Percentiles rank a stretch among this genome's conserved stretches.
phyloP scores from a whole-genome alignment of 2,888 invertebrate genomes.

The Myopa tessellatipennis region DNA sequence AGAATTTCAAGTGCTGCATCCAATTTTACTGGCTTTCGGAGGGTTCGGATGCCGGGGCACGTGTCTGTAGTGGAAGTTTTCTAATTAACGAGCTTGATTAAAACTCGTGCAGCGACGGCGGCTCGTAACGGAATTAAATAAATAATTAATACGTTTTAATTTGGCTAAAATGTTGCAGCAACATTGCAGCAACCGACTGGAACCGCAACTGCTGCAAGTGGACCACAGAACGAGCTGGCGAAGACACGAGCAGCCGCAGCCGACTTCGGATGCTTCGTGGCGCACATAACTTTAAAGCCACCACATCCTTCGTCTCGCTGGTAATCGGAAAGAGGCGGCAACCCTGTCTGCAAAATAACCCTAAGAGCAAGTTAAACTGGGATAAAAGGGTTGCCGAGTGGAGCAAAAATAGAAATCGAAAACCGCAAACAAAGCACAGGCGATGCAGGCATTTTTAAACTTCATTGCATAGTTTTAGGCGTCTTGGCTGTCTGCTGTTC shows the following conservation, averaged over 20 bases:
- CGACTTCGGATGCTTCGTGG: not conserved
- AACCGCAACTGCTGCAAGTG: conserved; percentile 7
- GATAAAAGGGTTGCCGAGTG: not conserved
- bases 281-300: not conserved
- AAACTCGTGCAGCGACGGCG: not conserved
- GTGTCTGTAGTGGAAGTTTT: conserved; percentile 21
- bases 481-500: not conserved
- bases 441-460: not conserved
- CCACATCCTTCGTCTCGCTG: not conserved
- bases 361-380: not conserved
- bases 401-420: not conserved
- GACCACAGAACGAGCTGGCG: conserved; percentile 9
- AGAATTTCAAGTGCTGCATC: no score
- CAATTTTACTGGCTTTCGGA: not conserved
- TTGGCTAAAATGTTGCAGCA: conserved; percentile 32
- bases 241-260: conserved; percentile 3
- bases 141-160: conserved; percentile 40
- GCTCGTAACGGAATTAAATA: conserved; percentile 32
- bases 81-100: conserved; percentile 36
- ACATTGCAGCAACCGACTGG: conserved; percentile 9
- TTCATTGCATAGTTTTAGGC: conserved; percentile 17
- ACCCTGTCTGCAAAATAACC: not conserved
- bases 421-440: conserved; percentile 9
- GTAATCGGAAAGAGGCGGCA: not conserved
- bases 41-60: not conserved